Evolutionary conservation across 2,113 vertebrate species (phyloP).

Genomic region (Odobenus rosmarus): DNA sequence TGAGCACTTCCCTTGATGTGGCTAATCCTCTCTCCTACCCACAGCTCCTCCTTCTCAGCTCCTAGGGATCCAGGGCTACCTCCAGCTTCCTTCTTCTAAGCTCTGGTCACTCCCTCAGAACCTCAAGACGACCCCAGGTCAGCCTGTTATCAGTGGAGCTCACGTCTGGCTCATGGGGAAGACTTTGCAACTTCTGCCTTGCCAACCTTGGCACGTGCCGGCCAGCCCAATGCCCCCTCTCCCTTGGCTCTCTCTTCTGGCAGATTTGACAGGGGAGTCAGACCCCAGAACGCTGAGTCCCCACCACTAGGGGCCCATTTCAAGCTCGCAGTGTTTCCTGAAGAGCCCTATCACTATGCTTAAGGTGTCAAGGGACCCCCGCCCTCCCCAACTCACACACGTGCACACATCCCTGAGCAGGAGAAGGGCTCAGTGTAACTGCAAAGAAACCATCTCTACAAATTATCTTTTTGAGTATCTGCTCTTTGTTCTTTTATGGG

Average conservation of each 20-base stretch:
- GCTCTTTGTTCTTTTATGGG: neutral
- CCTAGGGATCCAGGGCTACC: neutral
- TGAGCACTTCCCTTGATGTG: neutral
- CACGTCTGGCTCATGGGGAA: neutral
- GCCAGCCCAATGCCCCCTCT: neutral
- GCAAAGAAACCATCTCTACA: neutral
- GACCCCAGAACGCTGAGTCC: neutral
- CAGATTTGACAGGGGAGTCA: too few relatives aligned
- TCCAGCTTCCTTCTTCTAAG: neutral
- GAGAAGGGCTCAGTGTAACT: too few relatives aligned
- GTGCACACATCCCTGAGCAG: neutral
- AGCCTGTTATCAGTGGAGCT: neutral
- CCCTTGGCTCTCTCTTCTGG: neutral
- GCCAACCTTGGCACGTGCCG: accelerated
- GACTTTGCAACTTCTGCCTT: neutral
- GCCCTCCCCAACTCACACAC: accelerated
- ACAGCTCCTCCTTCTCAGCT: neutral
- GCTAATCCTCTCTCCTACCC: neutral
- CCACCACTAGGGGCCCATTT: neutral
- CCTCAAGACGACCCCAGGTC: neutral
- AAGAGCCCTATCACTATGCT: neutral
- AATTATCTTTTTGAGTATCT: neutral
- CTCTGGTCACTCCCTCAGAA: neutral
- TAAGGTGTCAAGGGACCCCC: accelerated
- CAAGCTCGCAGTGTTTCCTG: neutral